Percentiles rank a stretch among this genome's conserved stretches.
These are phyloP conservation scores for Actinernus sp. DNA, from an alignment of 92 coral and sea anemone species.

Conservation along the genomic window DNA sequence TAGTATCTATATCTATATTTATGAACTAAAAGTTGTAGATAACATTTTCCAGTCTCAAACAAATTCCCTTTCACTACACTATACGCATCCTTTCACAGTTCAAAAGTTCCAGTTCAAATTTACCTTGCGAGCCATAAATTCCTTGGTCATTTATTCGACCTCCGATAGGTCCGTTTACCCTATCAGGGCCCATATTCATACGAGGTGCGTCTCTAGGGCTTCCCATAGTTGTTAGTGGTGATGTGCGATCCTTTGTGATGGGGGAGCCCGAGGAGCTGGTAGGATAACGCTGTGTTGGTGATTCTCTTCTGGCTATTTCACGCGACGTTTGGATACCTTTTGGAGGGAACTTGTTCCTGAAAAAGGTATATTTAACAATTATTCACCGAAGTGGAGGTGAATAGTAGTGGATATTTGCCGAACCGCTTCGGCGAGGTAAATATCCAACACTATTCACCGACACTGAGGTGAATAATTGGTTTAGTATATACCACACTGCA, in stretches of 20 bases:
- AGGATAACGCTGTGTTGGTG: constrained; percentile 56
- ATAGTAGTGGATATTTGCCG: too few species aligned
- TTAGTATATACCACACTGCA: too few species aligned
- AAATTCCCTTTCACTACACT: too few species aligned
- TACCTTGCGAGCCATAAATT: constrained; percentile 46
- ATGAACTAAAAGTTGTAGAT: too few species aligned
- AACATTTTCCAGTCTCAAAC: too few species aligned
- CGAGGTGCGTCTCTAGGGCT: constrained; percentile 18
- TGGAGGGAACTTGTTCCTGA: constrained; percentile 86
- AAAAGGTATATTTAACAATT: too few species aligned
- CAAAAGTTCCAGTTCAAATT: not conserved
- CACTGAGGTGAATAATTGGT: too few species aligned
- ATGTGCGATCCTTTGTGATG: constrained; percentile 57
- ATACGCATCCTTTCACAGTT: not conserved
- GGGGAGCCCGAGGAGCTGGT: constrained; percentile 60
- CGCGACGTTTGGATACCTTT: constrained; percentile 53
- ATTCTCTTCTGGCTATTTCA: constrained; percentile 41
- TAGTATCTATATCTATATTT: too few species aligned
- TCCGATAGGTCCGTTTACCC: constrained; percentile 22
- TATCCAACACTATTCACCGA: too few species aligned
- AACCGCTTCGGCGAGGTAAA: too few species aligned
- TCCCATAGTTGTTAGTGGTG: constrained; percentile 40
- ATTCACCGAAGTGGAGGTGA: too few species aligned
- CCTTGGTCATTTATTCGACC: constrained; percentile 33
- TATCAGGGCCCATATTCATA: constrained; percentile 13